Evolutionary conservation across 2,113 vertebrate genomes (phyloP), one percentile per base, ranked within the genome.

Genomic region (Carassius gibelio): DNA sequence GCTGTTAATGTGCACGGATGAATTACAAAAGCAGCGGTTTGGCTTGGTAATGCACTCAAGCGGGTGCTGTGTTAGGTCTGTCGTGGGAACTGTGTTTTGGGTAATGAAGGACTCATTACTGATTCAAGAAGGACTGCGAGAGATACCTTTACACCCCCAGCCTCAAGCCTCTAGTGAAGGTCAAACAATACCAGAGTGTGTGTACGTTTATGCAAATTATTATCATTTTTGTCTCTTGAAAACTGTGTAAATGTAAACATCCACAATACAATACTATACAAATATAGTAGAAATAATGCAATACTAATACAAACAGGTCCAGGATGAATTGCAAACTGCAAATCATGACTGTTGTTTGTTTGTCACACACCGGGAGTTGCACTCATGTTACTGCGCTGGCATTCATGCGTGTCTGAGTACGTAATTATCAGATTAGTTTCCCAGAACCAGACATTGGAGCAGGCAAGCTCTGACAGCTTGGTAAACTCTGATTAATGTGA

Each of bases 101-200:
- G 92, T 94, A 94, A 94, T 94, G 91, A 94, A 93, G 93, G 90
- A 90, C 91, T 93, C 91, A 94, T 94, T 94, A 94, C 91, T 91
- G 91, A 94, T 94, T 94, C 94, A 94, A 93, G 91, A 91, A 89
- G 90, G 93, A 93, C 91, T 91, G 87, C 90, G 77, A 90, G 61
- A 88, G 91, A 93, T 94, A 93, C 92, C 90, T 93, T 93, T 92
- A 91, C 92, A 91, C 90, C 45, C 90, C 88, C 82, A 89, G 88
- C 81, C 81, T 86, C 81, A 81, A 87, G 66, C 57, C 75, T 71
- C 87, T 19, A 55, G 61, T 81, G 87, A 88, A 89, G 88, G 88
- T 89, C 88, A 88, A 84, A 84, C 81, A 72, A 77, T 86, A 84
- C 42, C 21, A 34, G 69, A 50, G 50, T 17, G 21, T 78, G 15